Evolutionary conservation across 2,113 vertebrate species (phyloP).

Genomic region (Coptodon rendalli): DNA sequence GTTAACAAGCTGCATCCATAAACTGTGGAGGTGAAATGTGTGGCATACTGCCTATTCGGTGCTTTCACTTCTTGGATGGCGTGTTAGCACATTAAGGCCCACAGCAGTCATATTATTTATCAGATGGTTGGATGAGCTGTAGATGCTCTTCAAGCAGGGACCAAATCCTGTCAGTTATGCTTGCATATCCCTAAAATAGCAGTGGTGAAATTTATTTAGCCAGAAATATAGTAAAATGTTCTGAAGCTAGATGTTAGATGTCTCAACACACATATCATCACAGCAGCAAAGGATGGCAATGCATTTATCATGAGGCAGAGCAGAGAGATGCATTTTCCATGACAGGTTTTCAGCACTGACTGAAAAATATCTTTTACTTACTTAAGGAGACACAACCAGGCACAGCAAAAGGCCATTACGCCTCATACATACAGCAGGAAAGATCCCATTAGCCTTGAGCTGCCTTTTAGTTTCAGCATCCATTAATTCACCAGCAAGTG

Average conservation of each 20-base stretch:
- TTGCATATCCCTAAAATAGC: not conserved
- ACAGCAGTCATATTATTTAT: accelerated
- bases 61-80: not conserved
- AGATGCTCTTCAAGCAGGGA: not conserved
- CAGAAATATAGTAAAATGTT: not conserved
- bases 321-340: conserved; percentile 36
- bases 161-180: not conserved
- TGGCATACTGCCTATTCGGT: not conserved
- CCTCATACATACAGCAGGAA: not conserved
- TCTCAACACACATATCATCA: not conserved
- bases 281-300: not conserved
- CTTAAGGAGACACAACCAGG: not conserved
- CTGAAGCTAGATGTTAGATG: not conserved
- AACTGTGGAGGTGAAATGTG: not conserved
- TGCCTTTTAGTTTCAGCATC: not conserved
- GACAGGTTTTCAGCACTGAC: not conserved
- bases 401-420: conserved; percentile 2
- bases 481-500: not conserved
- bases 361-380: not conserved
- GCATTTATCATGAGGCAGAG: conserved; percentile 15
- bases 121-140: not conserved
- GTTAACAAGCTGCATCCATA: not conserved
- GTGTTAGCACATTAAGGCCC: not conserved
- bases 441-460: conserved; percentile 1
- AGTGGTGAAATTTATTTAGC: not conserved